A percentile compares a stretch with the other conserved stretches of the same genome.
These are phyloP conservation scores for Nycticebus coucang DNA, from an alignment of 2,113 vertebrate species.

Conservation along the genomic window DNA sequence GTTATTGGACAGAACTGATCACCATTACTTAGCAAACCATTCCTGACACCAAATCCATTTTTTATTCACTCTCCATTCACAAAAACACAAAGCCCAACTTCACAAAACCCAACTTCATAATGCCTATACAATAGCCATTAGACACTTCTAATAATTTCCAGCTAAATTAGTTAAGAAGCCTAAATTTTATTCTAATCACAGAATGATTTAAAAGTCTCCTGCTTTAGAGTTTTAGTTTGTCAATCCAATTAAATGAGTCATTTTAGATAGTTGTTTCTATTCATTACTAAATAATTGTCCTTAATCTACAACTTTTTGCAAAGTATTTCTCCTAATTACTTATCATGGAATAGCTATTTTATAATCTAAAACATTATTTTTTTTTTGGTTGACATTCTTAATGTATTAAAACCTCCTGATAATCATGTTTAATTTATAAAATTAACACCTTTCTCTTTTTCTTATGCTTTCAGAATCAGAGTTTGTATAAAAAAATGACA, in stretches of 20 bases:
- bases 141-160: constrained; percentile 37
- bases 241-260: constrained; percentile 68
- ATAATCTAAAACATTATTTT: constrained; percentile 44
- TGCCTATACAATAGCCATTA: not conserved
- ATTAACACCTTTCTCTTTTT: not conserved
- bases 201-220: constrained; percentile 60
- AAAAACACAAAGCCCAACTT: constrained; percentile 37
- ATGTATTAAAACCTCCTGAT: constrained; percentile 1
- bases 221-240: constrained; percentile 61
- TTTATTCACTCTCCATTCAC: not conserved
- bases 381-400: constrained; percentile 52
- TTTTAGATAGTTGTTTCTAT: constrained; percentile 68
- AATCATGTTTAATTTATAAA: constrained; percentile 53
- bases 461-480: constrained; percentile 20
- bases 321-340: constrained; percentile 68
- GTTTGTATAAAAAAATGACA: constrained; percentile 17
- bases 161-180: constrained; percentile 57
- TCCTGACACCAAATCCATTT: not conserved
- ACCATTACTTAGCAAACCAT: not conserved
- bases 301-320: constrained; percentile 72
- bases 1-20: not conserved
- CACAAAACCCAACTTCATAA: not conserved
- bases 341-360: constrained; percentile 51
- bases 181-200: constrained; percentile 63
- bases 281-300: constrained; percentile 76